phyloP scores from a whole-genome alignment of 30 jellyfish, hydroid and myxozoan genomes.

The Nemopilema nomurai region DNA sequence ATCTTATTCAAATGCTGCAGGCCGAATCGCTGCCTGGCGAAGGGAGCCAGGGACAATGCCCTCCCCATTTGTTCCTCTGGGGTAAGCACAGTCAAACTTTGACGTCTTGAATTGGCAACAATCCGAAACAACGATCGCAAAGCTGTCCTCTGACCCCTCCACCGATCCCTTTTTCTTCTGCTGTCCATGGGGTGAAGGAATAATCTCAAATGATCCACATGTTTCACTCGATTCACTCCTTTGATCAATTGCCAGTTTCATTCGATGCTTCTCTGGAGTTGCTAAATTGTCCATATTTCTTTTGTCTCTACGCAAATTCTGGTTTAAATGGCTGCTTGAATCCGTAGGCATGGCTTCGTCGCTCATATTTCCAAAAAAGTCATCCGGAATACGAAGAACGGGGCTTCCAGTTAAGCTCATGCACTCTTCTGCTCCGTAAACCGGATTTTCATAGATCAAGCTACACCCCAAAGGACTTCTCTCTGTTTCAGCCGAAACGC shows the following conservation, averaged over 20 bases:
- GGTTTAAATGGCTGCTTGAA: neutral
- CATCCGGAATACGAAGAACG: slow-evolving; percentile 32
- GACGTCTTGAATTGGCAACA: neutral
- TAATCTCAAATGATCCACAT: slow-evolving; percentile 53
- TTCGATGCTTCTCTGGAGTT: neutral
- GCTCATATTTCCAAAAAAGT: slow-evolving; percentile 18
- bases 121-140: slow-evolving; percentile 43
- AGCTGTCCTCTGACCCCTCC: slow-evolving; percentile 50
- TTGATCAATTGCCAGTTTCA: neutral
- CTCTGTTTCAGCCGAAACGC: neutral
- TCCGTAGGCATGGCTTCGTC: slow-evolving; percentile 7
- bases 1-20: no score
- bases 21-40: no score
- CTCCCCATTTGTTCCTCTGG: no score
- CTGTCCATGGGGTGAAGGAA: slow-evolving; percentile 15
- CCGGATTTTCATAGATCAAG: slow-evolving; percentile 17
- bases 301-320: slow-evolving; percentile 1
- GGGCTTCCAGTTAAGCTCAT: slow-evolving; percentile 42
- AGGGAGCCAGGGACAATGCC: no score
- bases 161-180: neutral
- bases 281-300: neutral
- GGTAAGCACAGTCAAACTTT: neutral
- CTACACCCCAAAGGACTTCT: neutral
- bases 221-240: slow-evolving; percentile 21
- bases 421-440: slow-evolving; percentile 5